Base-by-base conservation (phyloP, 2,888 invertebrate genomes). In the Harmothoe impar region DNA sequence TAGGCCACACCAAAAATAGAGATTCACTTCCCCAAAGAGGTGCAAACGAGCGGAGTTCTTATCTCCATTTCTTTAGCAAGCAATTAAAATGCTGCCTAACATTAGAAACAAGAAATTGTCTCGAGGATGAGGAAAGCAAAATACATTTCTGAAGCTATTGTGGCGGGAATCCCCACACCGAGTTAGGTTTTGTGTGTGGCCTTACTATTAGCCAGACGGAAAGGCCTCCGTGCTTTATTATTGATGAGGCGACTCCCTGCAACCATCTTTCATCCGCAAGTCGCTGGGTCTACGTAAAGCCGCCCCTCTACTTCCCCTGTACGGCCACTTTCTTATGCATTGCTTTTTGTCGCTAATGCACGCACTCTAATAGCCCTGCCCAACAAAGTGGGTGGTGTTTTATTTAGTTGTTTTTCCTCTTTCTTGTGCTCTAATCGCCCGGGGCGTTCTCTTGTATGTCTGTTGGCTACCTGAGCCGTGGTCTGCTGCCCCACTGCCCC, bases 311-410 rank as follows among this genome's bases (percentile, higher is more conserved):
- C 23, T 25, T 72, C 25, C 72, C 72, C 72, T 72, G 31, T 72
- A 72, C 72, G 31, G 20, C 72, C 72, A 29, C 72, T 72, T 72
- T 72, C 72, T 72, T 72, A 72, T 72, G 72, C 72, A 72, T 72
- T 29, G 72, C 72, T 72, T 72, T 72, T 72, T 72, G 72, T 72
- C 72, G 72, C 72, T 72, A 72, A 72, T 72, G 72, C 72, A 72
- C 31, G 72, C 72, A 72, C 29, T 29, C n/a, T 72, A 72, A 72
- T 72, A 72, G 72, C 72, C 72, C 43, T 43, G 25, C 3, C 72
- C 72, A 72, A 29, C 72, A 72, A 72, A 72, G 72, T 72, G 72
- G 72, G 29, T 15, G 72, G n/a, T 72, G 20, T 72, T 72, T 72
- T 15, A 3, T 0, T 23, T 72, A 25, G 1, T 72, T 23, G 25